Evolutionary conservation across 2,888 invertebrate genomes (phyloP).

Genomic region (Clanis bilineata): DNA sequence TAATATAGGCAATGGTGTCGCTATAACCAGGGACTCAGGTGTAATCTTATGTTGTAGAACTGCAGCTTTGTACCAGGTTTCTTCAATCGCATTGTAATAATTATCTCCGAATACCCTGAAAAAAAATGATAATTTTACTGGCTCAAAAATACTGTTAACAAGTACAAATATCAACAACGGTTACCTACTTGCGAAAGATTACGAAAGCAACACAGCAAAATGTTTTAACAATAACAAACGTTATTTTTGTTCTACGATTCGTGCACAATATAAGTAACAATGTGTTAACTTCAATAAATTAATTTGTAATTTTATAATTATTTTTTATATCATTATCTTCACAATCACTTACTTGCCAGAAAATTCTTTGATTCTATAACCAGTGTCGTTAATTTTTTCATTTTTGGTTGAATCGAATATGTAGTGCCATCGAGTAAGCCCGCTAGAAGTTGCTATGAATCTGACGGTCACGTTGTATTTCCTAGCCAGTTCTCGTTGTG

Average conservation of each 20-base stretch:
- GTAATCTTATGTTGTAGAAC: slow-evolving; percentile 92
- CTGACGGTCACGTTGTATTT: slow-evolving; percentile 88
- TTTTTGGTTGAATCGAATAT: slow-evolving; percentile 84
- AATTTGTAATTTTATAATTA: too few species aligned
- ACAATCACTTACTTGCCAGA: slow-evolving; percentile 52
- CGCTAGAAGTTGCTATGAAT: slow-evolving; percentile 94
- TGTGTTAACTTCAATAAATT: too few species aligned
- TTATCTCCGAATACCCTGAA: slow-evolving; percentile 88
- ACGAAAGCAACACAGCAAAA: too few species aligned
- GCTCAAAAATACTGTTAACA: not conserved
- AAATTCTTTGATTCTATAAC: slow-evolving; percentile 51
- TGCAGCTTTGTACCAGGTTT: slow-evolving; percentile 95
- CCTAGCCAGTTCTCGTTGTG: slow-evolving; percentile 81
- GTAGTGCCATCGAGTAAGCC: slow-evolving; percentile 93
- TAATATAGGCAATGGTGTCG: slow-evolving; percentile 84
- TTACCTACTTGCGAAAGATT: too few species aligned
- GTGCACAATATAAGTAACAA: too few species aligned
- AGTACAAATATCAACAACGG: too few species aligned
- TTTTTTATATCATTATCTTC: not conserved
- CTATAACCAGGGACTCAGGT: slow-evolving; percentile 89
- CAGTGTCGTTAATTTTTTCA: slow-evolving; percentile 61
- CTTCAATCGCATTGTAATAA: slow-evolving; percentile 90
- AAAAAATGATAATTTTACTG: slow-evolving; percentile 17
- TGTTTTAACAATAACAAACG: too few species aligned
- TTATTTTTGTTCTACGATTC: too few species aligned